phyloP scores from a whole-genome alignment of 1,140 invertebrate genomes.

The Penaeus indicus region DNA sequence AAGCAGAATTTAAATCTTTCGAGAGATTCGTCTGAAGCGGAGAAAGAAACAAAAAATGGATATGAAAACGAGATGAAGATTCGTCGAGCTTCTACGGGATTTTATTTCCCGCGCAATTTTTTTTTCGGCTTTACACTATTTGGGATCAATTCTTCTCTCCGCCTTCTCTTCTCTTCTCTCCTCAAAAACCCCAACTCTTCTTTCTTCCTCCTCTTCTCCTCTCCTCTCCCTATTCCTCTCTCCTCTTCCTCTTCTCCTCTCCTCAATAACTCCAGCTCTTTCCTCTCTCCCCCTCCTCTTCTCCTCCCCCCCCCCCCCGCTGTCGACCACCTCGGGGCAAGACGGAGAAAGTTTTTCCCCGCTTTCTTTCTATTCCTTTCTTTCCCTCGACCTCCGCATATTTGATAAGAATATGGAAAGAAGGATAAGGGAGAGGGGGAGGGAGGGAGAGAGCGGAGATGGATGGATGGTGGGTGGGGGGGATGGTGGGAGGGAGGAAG shows the following conservation, averaged over 20 bases:
- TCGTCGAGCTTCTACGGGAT: too few species aligned
- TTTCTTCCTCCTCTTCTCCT: neutral
- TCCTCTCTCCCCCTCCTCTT: neutral
- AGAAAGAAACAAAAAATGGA: too few species aligned
- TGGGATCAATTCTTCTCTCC: constrained; percentile 3
- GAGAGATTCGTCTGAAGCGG: too few species aligned
- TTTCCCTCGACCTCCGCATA: too few species aligned
- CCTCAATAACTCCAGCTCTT: neutral
- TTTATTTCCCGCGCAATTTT: neutral
- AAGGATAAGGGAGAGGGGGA: too few species aligned
- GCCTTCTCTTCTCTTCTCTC: neutral
- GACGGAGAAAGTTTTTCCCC: neutral
- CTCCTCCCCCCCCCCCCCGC: neutral
- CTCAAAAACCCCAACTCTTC: neutral
- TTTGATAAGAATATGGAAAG: too few species aligned
- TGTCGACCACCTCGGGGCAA: too few species aligned
- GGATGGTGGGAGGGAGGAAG: too few species aligned
- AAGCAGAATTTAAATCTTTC: too few species aligned
- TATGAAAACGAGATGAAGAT: too few species aligned
- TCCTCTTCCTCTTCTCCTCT: neutral
- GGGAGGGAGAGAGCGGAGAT: neutral
- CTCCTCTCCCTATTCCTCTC: neutral
- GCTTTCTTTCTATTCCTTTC: too few species aligned
- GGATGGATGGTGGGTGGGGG: neutral
- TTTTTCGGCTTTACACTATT: neutral